A percentile compares a stretch with the other conserved stretches of the same genome.
phyloP scores from a whole-genome alignment of 2,888 invertebrate genomes.

The Polyommatus iphigenia region DNA sequence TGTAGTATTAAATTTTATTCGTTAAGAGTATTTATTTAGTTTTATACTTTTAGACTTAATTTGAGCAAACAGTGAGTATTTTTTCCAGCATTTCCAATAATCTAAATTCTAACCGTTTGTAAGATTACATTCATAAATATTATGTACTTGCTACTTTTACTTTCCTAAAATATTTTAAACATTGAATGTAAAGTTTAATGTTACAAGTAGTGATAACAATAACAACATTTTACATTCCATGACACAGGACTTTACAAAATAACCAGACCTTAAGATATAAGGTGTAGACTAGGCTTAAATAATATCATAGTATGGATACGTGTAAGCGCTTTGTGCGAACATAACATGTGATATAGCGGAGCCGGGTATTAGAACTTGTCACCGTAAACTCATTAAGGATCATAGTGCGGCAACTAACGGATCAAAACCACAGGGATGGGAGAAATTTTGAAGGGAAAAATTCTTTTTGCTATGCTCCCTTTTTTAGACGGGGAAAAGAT shows the following conservation, averaged over 20 bases:
- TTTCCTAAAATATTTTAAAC: not conserved
- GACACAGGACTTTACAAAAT: not conserved
- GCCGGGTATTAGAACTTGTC: constrained; percentile 14
- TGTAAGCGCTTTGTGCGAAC: constrained; percentile 2
- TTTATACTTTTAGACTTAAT: too few species aligned
- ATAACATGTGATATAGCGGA: not conserved
- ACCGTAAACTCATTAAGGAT: constrained; percentile 23
- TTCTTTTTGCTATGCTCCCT: too few species aligned
- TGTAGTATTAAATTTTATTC: too few species aligned
- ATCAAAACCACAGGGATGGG: not conserved
- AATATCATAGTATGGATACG: not conserved
- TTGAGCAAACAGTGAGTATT: not conserved
- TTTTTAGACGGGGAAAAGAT: too few species aligned
- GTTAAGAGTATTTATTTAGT: too few species aligned
- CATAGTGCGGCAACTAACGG: not conserved
- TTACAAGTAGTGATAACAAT: too few species aligned
- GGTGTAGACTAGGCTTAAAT: constrained; percentile 8
- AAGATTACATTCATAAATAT: not conserved
- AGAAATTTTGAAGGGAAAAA: not conserved
- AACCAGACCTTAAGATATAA: not conserved
- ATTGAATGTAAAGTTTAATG: too few species aligned
- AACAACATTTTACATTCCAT: too few species aligned
- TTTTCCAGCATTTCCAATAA: not conserved
- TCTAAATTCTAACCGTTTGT: not conserved
- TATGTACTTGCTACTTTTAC: not conserved